Evolutionary conservation across 2,113 vertebrate genomes (phyloP).

Genomic region (Epinephelus lanceolatus): DNA sequence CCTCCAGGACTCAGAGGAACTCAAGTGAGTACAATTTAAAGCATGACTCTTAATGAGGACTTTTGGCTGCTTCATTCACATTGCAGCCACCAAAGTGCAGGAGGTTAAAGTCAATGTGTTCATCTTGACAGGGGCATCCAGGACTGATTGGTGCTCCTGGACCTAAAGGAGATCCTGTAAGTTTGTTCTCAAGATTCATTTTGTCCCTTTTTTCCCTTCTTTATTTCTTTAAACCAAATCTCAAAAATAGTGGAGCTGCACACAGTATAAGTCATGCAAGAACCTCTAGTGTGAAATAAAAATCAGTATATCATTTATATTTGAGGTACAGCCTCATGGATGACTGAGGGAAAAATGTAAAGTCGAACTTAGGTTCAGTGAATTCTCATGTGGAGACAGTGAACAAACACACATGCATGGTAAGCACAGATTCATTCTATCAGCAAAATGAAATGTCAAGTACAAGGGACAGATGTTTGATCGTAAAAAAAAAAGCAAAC

Average conservation of each 20-base stretch:
- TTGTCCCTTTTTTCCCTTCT: background rate
- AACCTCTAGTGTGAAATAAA: background rate
- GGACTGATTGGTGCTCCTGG: constrained; percentile 85
- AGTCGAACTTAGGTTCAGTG: background rate
- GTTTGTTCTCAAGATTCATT: constrained; percentile 41
- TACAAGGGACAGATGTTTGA: background rate
- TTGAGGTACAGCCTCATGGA: background rate
- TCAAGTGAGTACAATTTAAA: constrained; percentile 81
- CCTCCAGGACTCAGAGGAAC: constrained; percentile 82
- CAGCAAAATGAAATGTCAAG: background rate
- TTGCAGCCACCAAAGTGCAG: background rate
- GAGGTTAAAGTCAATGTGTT: constrained; percentile 10
- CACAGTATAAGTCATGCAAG: background rate
- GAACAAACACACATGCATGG: background rate
- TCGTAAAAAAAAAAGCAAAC: background rate
- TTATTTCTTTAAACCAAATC: background rate
- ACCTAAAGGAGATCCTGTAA: constrained; percentile 88
- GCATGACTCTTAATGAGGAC: background rate
- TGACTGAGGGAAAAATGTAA: background rate
- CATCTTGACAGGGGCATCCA: constrained; percentile 81
- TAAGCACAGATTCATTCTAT: background rate
- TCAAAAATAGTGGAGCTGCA: background rate
- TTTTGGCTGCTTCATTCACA: constrained; percentile 1
- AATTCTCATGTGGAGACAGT: background rate
- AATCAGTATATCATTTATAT: background rate